Conservation (phyloP, 2,113 vertebrate species). For the Ceyx melanurus region DNA sequence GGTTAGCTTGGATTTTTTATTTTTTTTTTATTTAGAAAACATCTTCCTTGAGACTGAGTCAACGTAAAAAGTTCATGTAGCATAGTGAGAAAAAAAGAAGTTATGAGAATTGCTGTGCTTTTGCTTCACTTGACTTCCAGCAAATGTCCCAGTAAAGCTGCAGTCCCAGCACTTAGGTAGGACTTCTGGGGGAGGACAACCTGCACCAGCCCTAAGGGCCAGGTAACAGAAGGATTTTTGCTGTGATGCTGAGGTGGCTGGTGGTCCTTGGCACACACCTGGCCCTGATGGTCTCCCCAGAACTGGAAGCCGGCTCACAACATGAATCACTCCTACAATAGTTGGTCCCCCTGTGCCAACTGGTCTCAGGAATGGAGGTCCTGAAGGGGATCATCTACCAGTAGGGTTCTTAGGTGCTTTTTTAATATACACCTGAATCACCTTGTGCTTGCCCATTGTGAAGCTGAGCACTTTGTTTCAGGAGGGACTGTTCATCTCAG, state of each 20-base stretch:
- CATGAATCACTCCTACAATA: background rate
- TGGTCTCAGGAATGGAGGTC: background rate
- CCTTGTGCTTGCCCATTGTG: background rate
- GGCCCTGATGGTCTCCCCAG: background rate
- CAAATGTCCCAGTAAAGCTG: background rate
- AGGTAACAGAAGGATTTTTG: background rate
- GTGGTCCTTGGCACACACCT: background rate
- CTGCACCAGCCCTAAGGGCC: background rate
- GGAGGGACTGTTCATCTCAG: background rate
- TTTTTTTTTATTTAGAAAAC: background rate
- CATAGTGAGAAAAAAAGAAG: background rate
- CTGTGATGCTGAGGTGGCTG: background rate
- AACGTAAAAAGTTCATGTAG: background rate
- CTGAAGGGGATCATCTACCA: background rate
- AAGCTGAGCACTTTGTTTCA: background rate
- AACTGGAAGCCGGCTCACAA: background rate
- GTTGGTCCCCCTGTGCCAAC: background rate
- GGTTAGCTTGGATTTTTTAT: background rate
- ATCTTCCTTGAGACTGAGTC: background rate
- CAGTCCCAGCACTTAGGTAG: rapidly evolving
- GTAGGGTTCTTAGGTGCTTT: background rate
- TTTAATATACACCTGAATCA: background rate
- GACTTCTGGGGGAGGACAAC: background rate
- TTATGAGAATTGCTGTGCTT: background rate
- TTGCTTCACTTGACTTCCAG: rapidly evolving